phyloP scores from a whole-genome alignment of 37 sponge, comb jelly and placozoan species.

The Petrosia ficiformis region DNA sequence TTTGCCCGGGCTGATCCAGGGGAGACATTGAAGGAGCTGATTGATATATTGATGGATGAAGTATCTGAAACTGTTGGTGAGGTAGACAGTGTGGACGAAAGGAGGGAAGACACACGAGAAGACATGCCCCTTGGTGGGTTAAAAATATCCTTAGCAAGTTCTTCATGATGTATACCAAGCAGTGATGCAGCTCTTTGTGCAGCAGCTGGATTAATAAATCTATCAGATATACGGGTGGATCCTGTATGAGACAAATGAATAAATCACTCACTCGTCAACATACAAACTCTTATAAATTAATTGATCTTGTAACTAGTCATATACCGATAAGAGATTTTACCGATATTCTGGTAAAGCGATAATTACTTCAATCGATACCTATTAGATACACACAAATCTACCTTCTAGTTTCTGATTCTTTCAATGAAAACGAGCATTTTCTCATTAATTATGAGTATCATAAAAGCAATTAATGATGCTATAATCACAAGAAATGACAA shows the following conservation, averaged over 20 bases:
- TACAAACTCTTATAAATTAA: too few relatives aligned
- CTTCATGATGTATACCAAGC: slow-evolving; percentile 90
- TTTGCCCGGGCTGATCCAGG: slow-evolving; percentile 41
- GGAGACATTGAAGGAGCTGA: slow-evolving; percentile 7
- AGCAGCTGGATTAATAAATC: slow-evolving; percentile 91
- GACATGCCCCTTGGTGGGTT: slow-evolving; percentile 68
- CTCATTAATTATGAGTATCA: too few relatives aligned
- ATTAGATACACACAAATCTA: too few relatives aligned
- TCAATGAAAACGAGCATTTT: too few relatives aligned
- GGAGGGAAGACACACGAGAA: slow-evolving; percentile 21
- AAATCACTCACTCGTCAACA: too few relatives aligned
- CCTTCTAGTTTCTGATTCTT: too few relatives aligned
- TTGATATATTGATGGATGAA: slow-evolving; percentile 33
- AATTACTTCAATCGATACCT: too few relatives aligned
- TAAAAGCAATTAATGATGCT: too few relatives aligned
- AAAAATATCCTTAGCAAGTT: slow-evolving; percentile 85
- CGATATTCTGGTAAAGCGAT: too few relatives aligned
- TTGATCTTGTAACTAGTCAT: too few relatives aligned
- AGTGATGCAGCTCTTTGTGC: slow-evolving; percentile 92
- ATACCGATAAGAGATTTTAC: too few relatives aligned
- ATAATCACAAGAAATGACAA: too few relatives aligned
- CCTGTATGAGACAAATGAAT: slow-evolving; percentile 42
- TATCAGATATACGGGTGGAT: slow-evolving; percentile 54
- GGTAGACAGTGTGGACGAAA: slow-evolving; percentile 16
- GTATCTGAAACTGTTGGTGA: slow-evolving; percentile 41